Percentiles rank a stretch among this genome's conserved stretches.
Evolutionary conservation across 2,113 vertebrate species (phyloP).

Genomic region (Scopus umbretta): DNA sequence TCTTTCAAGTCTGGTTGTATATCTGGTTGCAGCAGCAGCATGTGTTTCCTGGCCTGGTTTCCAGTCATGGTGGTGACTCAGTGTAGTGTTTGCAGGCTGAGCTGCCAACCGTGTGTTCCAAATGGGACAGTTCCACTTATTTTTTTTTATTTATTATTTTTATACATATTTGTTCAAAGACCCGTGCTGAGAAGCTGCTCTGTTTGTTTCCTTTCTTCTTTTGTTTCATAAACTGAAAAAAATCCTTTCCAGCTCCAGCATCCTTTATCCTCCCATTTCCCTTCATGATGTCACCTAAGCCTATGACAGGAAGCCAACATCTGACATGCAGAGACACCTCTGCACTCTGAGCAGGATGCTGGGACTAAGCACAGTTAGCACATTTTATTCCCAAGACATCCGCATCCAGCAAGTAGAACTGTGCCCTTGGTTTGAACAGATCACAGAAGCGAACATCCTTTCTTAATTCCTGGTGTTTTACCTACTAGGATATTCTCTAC

Average conservation of each 20-base stretch:
- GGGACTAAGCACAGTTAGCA: slow-evolving; percentile 1
- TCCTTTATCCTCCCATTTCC: slow-evolving; percentile 65
- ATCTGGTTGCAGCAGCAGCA: slow-evolving; percentile 9
- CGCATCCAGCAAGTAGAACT: background rate
- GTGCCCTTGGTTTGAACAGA: background rate
- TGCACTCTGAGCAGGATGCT: slow-evolving; percentile 59
- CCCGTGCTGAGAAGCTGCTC: slow-evolving; percentile 40
- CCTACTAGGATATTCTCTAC: background rate
- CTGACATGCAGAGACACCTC: slow-evolving; percentile 43
- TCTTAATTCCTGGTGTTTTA: background rate
- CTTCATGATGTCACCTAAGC: slow-evolving; percentile 56
- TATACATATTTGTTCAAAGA: slow-evolving; percentile 36
- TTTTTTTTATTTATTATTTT: slow-evolving; percentile 38
- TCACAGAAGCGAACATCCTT: background rate
- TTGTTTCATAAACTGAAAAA: slow-evolving; percentile 62
- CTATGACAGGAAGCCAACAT: slow-evolving; percentile 51
- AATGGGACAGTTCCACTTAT: slow-evolving; percentile 31
- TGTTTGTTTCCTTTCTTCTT: slow-evolving; percentile 63
- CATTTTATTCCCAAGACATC: slow-evolving; percentile 42
- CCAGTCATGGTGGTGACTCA: slow-evolving; percentile 29
- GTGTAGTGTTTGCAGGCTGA: slow-evolving; percentile 21
- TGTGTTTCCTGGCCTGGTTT: slow-evolving; percentile 41
- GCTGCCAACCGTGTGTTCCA: slow-evolving; percentile 23
- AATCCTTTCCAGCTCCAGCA: slow-evolving; percentile 46
- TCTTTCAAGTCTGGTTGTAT: background rate